Base-by-base conservation (phyloP, 2,888 invertebrate species). In the Nymphalis urticae region DNA sequence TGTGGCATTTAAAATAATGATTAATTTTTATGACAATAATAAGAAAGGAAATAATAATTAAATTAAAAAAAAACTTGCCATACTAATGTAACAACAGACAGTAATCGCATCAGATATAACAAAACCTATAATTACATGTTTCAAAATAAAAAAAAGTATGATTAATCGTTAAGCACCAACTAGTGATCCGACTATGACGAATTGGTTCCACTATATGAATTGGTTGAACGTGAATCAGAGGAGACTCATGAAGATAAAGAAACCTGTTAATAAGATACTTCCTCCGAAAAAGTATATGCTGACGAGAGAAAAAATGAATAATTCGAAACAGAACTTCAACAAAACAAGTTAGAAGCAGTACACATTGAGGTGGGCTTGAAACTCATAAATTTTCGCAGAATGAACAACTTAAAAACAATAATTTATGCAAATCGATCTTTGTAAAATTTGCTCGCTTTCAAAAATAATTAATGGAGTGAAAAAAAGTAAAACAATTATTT, bases 201-300 rank as follows among this genome's bases (percentile, higher is more conserved):
- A 67, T 72, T 56, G 51, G 60, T 70, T 71, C 58, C 64, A 69
- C 60, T 54, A 68, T 53, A 70, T 54, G 60, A 66, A 66, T 71
- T 24, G 54, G 76, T 76, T 78, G 75, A 80, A 79, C 76, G 66
- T 85, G 85, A 85, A 83, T 86, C 86, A 84, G 81, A 78, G 75
- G 73, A 80, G 75, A 79, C 77, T 83, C 81, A 69, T 48, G 5
- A 36, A 56, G 81, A 84, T 82, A 85, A 82, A 81, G 75, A 79
- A 82, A 84, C 82, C 81, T 85, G 87, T 86, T 88, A 89, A 87
- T 88, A 83, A 86, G 82, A 73, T 72, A 83, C 84, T 87, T 89
- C 88, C 87, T 85, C 76, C 68, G 76, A 78, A 85, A 84, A 80
- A 82, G 82, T 86, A 83, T 83, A 82, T 85, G 81, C 77, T 73